A percentile compares a stretch with the other conserved stretches of the same genome.
Conservation (phyloP, 2,888 invertebrate genomes). For the Zhuqinia jingwanae region DNA sequence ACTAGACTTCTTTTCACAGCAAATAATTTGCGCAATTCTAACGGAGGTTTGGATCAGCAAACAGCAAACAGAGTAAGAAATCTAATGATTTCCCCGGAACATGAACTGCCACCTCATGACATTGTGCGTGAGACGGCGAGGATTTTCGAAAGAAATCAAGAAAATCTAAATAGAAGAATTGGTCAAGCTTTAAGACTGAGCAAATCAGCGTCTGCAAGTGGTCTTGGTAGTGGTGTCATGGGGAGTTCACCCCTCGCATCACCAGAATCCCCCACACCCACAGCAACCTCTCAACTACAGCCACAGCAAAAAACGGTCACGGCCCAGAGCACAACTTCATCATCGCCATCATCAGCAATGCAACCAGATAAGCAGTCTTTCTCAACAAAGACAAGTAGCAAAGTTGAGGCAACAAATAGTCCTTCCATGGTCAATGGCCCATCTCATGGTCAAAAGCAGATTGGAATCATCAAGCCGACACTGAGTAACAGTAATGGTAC, state of each 20-base stretch:
- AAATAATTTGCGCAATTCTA: slow-evolving; percentile 56
- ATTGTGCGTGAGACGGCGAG: slow-evolving; percentile 92
- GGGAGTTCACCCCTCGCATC: slow-evolving; percentile 75
- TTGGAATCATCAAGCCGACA: slow-evolving; percentile 83
- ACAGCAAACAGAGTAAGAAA: slow-evolving; percentile 71
- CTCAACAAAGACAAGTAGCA: slow-evolving; percentile 37
- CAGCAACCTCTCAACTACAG: slow-evolving; percentile 43
- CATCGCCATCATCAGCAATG: slow-evolving; percentile 76
- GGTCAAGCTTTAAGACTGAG: slow-evolving; percentile 77
- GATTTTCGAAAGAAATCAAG: slow-evolving; percentile 87
- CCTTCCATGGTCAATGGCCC: slow-evolving; percentile 25
- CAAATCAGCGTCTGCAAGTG: slow-evolving; percentile 66
- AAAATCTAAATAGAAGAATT: slow-evolving; percentile 74
- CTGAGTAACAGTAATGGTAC: slow-evolving; percentile 78
- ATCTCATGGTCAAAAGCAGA: slow-evolving; percentile 81
- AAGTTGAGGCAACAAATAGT: too few species aligned
- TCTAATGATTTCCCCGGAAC: slow-evolving; percentile 81
- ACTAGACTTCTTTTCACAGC: slow-evolving; percentile 60
- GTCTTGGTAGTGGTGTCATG: background rate
- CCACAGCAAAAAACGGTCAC: slow-evolving; percentile 65
- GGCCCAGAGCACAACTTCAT: slow-evolving; percentile 71
- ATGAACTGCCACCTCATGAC: slow-evolving; percentile 93
- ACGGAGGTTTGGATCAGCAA: slow-evolving; percentile 68
- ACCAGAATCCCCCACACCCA: slow-evolving; percentile 77
- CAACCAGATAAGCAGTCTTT: slow-evolving; percentile 76